A percentile compares a stretch with the other conserved stretches of the same genome.
These are phyloP conservation scores for Atlantisia rogersi DNA, from an alignment of 2,113 vertebrate genomes.

Conservation along the genomic window DNA sequence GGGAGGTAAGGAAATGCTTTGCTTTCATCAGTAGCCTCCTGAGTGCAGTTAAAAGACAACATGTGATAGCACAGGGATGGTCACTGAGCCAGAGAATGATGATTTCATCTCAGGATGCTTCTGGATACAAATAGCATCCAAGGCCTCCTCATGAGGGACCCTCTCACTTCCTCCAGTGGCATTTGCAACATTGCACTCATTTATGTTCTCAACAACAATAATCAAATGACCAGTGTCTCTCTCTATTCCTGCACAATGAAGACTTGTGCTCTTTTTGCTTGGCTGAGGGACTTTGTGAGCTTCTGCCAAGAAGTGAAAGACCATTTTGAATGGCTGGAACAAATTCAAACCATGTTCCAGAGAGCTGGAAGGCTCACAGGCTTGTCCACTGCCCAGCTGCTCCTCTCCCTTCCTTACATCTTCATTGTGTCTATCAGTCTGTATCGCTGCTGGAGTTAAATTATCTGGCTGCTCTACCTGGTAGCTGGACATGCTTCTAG, in stretches of 20 bases:
- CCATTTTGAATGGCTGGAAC: slow-evolving; percentile 63
- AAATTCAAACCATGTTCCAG: slow-evolving; percentile 58
- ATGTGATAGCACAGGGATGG: neutral
- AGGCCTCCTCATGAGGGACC: slow-evolving; percentile 32
- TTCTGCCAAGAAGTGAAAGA: slow-evolving; percentile 64
- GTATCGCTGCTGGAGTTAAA: neutral
- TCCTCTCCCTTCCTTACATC: slow-evolving; percentile 44
- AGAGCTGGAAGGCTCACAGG: slow-evolving; percentile 38
- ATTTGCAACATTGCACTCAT: slow-evolving; percentile 55
- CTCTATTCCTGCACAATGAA: slow-evolving; percentile 32
- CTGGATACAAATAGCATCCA: slow-evolving; percentile 43
- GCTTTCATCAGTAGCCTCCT: slow-evolving; percentile 15
- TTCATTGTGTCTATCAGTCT: slow-evolving; percentile 2
- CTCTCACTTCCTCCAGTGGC: slow-evolving; percentile 51
- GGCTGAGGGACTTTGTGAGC: slow-evolving; percentile 47
- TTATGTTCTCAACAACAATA: slow-evolving; percentile 51
- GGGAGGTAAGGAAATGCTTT: slow-evolving; percentile 16
- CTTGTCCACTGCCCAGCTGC: slow-evolving; percentile 57
- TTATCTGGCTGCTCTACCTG: slow-evolving; percentile 21
- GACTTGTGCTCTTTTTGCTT: slow-evolving; percentile 49
- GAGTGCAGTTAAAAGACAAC: slow-evolving; percentile 15
- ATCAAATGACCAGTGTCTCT: slow-evolving; percentile 54
- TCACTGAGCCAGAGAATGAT: slow-evolving; percentile 16
- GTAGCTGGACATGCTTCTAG: neutral
- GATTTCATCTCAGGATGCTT: slow-evolving; percentile 59